Evolutionary conservation across 1,140 invertebrate genomes (phyloP), one percentile per base, ranked within the genome.

Genomic region (Antheraea pernyi): DNA sequence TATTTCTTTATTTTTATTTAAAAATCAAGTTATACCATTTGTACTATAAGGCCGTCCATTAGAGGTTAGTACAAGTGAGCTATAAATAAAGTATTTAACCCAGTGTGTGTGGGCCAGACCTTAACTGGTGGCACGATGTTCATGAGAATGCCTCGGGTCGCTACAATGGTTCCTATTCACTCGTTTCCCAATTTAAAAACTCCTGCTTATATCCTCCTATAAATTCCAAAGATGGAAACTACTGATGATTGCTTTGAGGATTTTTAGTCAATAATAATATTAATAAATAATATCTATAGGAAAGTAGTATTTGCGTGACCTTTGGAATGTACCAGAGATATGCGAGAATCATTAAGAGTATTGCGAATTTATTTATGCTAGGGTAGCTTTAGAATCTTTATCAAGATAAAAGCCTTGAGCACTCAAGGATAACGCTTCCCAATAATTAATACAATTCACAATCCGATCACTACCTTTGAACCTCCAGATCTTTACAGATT

Each of bases 1-100:
- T 3, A 10, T 48, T 48, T 9, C 46, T 10, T 48, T 48, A 48
- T 7, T 48, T 39, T 42, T 30, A 30, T 7, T 42, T 0, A 16
- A 69, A 48, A 39, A 19, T 59, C 0, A 19, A 65, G 64, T 65
- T 65, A 48, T 16, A 48, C 39, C 53, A 11, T 7, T 67, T 59
- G 13, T 36, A 37, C 59, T 59, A 30, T n/a, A n/a, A 19, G n/a
- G 30, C 46, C 66, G 65, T 58, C 76, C 72, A 80, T 79, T 78
- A 84, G 85, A 88, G 82, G 83, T 84, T 81, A 84, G 60, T 59
- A 70, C 74, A 78, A 80, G 79, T 79, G 78, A 73, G 78, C 77
- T 79, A 88, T 86, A 86, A 88, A 86, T 85, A 86, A 81, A 79
- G 82, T 84, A 81, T 85, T 88, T 86, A 86, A 82, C 78, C 74